Percentiles rank a stretch among this genome's conserved stretches.
Evolutionary conservation across 2,888 invertebrate genomes (phyloP).

Genomic region (Rhagium mordax): DNA sequence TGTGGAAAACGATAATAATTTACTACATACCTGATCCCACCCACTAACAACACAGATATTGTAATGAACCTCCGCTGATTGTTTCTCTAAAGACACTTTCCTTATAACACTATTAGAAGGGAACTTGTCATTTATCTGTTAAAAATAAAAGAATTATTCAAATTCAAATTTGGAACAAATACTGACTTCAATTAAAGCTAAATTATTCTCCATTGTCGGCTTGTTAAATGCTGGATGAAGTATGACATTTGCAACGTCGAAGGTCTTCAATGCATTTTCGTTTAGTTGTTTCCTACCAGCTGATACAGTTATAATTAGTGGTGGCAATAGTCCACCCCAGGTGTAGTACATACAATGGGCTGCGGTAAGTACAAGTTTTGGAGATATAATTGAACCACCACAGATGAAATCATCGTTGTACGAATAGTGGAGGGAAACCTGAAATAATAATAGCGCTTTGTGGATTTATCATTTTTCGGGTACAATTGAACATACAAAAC

Average conservation of each 20-base stretch:
- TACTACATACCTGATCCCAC: slow-evolving; percentile 40
- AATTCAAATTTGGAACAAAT: neutral
- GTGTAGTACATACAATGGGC: slow-evolving; percentile 45
- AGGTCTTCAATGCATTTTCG: slow-evolving; percentile 7
- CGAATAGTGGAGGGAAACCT: slow-evolving; percentile 43
- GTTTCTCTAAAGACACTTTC: slow-evolving; percentile 20
- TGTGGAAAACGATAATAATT: no score
- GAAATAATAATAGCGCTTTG: slow-evolving; percentile 11
- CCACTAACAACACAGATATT: slow-evolving; percentile 38
- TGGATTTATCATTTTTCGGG: no score
- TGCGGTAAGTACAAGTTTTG: slow-evolving; percentile 39
- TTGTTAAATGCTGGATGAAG: slow-evolving; percentile 42
- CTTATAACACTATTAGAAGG: slow-evolving; percentile 15
- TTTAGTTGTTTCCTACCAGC: slow-evolving; percentile 37
- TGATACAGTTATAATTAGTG: slow-evolving; percentile 41
- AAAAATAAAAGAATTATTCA: neutral
- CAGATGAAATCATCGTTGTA: slow-evolving; percentile 44
- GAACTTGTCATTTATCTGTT: slow-evolving; percentile 26
- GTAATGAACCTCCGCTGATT: neutral
- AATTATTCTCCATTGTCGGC: slow-evolving; percentile 36
- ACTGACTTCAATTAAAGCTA: slow-evolving; percentile 43
- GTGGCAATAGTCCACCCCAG: slow-evolving; percentile 47
- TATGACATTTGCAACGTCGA: slow-evolving; percentile 33
- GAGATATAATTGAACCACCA: slow-evolving; percentile 39
- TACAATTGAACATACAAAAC: no score